Evolutionary conservation across 2,113 vertebrate genomes (phyloP).

Genomic region (Peromyscus leucopus): DNA sequence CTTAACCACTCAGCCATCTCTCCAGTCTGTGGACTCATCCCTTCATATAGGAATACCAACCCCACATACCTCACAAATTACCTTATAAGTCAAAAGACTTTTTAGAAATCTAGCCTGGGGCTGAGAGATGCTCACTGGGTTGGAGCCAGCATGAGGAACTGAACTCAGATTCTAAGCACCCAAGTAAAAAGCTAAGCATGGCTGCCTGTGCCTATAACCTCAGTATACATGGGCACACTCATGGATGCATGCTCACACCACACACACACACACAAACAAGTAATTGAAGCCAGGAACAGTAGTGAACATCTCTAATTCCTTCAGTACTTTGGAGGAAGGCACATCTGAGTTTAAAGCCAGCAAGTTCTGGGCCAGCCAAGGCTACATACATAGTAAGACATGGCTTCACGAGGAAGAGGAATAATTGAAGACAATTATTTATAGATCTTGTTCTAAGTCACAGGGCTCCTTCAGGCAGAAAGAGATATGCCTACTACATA

Average conservation of each 20-base stretch:
- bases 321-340: neutral
- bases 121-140: neutral
- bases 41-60: neutral
- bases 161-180: neutral
- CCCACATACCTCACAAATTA: conserved; percentile 20
- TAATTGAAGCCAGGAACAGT: neutral
- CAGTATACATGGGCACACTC: neutral
- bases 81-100: neutral
- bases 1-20: neutral
- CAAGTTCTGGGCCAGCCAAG: neutral
- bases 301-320: neutral
- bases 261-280: neutral
- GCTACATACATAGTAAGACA: neutral
- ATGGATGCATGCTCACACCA: neutral
- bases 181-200: neutral
- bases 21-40: neutral
- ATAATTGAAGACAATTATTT: neutral
- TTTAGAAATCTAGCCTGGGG: neutral
- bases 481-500: neutral
- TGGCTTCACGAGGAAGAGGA: neutral
- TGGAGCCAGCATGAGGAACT: neutral
- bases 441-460: neutral
- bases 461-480: neutral
- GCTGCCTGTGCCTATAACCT: neutral
- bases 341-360: neutral